Evolutionary conservation across 2,888 invertebrate species (phyloP).

Genomic region (Catocala fraxini): DNA sequence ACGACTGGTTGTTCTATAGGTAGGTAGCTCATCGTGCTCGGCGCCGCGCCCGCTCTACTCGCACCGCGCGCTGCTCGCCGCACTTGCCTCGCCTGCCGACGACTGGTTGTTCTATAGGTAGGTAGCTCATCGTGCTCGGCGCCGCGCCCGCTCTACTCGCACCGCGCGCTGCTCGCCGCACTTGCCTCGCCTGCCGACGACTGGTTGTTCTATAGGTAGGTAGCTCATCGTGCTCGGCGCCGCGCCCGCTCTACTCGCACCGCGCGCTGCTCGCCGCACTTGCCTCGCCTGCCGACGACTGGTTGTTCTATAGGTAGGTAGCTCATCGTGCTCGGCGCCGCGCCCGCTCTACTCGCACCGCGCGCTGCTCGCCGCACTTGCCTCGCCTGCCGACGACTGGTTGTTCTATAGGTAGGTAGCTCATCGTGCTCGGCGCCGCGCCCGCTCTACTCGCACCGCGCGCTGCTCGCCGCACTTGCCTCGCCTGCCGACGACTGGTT

Average conservation of each 20-base stretch:
- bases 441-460: slow-evolving; percentile 71
- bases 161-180: slow-evolving; percentile 89
- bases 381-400: slow-evolving; percentile 93
- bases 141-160: slow-evolving; percentile 87
- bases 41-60: slow-evolving; percentile 89
- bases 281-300: slow-evolving; percentile 91
- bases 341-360: slow-evolving; percentile 78
- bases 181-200: slow-evolving; percentile 91
- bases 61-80: slow-evolving; percentile 88
- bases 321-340: slow-evolving; percentile 90
- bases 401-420: slow-evolving; percentile 90
- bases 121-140: slow-evolving; percentile 89
- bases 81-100: slow-evolving; percentile 91
- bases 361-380: slow-evolving; percentile 90
- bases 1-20: slow-evolving; percentile 94
- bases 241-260: slow-evolving; percentile 84
- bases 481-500: slow-evolving; percentile 93
- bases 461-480: slow-evolving; percentile 91
- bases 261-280: slow-evolving; percentile 90
- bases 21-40: slow-evolving; percentile 88
- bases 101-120: slow-evolving; percentile 94
- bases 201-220: slow-evolving; percentile 93
- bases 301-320: slow-evolving; percentile 92
- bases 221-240: slow-evolving; percentile 89
- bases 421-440: slow-evolving; percentile 91